A percentile compares a stretch with the other conserved stretches of the same genome.
Conservation (phyloP, 2,113 vertebrate species). For the Petaurus breviceps region DNA sequence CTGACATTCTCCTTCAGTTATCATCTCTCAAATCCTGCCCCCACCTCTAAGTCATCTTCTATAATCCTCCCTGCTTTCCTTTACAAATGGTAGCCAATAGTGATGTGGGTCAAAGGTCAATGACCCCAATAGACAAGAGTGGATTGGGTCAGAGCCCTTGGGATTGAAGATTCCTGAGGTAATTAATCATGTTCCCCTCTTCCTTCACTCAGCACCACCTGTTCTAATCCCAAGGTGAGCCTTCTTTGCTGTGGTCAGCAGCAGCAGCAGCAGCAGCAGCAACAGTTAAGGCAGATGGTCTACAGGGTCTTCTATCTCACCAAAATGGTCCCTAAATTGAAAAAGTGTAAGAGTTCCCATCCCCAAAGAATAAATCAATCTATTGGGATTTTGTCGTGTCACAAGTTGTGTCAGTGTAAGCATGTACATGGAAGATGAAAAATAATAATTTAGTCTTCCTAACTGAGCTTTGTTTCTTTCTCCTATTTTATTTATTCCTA, state of each 20-base stretch:
- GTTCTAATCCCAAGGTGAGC: background rate
- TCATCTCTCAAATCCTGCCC: background rate
- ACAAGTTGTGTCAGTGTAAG: background rate
- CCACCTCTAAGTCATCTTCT: background rate
- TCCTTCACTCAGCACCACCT: background rate
- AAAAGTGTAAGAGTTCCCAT: background rate
- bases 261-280: background rate
- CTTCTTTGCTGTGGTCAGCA: background rate
- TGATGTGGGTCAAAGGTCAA: background rate
- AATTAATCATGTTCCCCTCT: background rate
- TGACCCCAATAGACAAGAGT: background rate
- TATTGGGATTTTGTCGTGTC: background rate
- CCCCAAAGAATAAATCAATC: slow-evolving; percentile 3
- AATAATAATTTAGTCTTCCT: background rate
- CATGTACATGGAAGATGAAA: background rate
- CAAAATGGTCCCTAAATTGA: background rate
- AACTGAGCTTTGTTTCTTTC: background rate
- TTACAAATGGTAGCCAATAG: background rate
- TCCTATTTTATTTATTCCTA: slow-evolving; percentile 59
- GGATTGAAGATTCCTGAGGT: background rate
- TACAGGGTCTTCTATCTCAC: background rate
- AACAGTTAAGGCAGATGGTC: background rate
- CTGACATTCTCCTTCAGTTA: background rate
- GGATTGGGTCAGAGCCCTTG: background rate
- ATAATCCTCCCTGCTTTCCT: background rate